Conservation (phyloP, 2,113 vertebrate genomes). For the Eclectus roratus region DNA sequence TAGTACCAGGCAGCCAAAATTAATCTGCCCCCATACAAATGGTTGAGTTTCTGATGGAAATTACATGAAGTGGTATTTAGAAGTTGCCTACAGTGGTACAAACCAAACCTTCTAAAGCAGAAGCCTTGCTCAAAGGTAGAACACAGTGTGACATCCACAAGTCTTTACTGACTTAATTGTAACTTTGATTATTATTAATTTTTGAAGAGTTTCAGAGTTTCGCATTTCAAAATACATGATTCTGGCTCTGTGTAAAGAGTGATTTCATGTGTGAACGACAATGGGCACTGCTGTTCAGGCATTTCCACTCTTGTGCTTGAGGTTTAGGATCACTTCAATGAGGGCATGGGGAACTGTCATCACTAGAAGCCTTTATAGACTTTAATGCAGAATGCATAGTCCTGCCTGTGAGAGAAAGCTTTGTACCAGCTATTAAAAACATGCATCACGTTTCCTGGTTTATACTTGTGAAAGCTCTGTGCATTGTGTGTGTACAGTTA, state of each 20-base stretch:
- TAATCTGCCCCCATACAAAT: background rate
- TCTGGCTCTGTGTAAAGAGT: too few relatives aligned
- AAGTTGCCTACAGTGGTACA: background rate
- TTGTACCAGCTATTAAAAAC: background rate
- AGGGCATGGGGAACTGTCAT: too few relatives aligned
- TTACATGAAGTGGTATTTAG: background rate
- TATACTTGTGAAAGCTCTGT: background rate
- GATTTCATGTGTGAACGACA: too few relatives aligned
- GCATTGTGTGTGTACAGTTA: background rate
- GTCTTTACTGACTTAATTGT: background rate
- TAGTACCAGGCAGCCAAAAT: background rate
- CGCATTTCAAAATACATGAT: background rate
- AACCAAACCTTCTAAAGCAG: background rate
- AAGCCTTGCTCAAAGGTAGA: background rate
- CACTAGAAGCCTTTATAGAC: background rate
- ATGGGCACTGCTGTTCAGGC: background rate
- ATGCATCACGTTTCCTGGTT: fast-evolving
- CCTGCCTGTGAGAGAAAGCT: background rate
- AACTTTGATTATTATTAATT: background rate
- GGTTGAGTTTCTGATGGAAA: background rate
- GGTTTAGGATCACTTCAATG: too few relatives aligned
- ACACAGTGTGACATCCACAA: fast-evolving
- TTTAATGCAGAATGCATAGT: background rate
- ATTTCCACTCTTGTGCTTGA: background rate
- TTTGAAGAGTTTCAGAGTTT: background rate